Evolutionary conservation across 2,113 vertebrate genomes (phyloP).

Genomic region (Picathartes gymnocephalus): DNA sequence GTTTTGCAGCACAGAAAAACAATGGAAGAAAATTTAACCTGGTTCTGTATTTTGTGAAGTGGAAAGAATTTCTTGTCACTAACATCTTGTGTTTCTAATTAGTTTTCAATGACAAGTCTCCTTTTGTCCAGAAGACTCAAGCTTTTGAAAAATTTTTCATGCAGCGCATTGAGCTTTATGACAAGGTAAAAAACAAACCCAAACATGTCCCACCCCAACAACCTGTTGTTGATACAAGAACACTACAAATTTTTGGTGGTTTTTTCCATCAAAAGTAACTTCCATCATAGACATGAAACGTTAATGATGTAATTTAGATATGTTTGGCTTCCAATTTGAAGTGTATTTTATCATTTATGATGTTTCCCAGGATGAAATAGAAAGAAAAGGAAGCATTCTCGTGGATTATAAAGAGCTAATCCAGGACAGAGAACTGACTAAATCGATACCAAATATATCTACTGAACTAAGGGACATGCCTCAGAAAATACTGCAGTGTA

Average conservation of each 20-base stretch:
- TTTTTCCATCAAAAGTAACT: background rate
- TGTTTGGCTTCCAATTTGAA: background rate
- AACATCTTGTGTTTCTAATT: background rate
- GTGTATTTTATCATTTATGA: background rate
- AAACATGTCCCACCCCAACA: background rate
- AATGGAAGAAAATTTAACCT: background rate
- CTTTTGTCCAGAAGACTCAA: slow-evolving; percentile 86
- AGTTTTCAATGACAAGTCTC: slow-evolving; percentile 85
- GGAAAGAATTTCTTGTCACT: background rate
- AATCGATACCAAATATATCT: slow-evolving; percentile 73
- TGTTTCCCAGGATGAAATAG: slow-evolving; percentile 90
- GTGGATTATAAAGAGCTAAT: slow-evolving; percentile 89
- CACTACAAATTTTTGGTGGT: rapidly evolving
- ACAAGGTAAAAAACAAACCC: slow-evolving; percentile 81
- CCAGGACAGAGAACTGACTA: slow-evolving; percentile 68
- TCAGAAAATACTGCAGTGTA: slow-evolving; percentile 85
- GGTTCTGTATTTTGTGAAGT: background rate
- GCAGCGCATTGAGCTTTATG: slow-evolving; percentile 86
- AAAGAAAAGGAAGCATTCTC: slow-evolving; percentile 96
- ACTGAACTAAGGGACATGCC: slow-evolving; percentile 86
- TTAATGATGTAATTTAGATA: background rate
- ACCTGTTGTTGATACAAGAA: background rate
- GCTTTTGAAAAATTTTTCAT: slow-evolving; percentile 92
- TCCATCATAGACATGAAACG: background rate
- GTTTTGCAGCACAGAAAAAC: background rate